phyloP scores from a whole-genome alignment of 2,113 vertebrate genomes.

The Ploceus nigricollis region DNA sequence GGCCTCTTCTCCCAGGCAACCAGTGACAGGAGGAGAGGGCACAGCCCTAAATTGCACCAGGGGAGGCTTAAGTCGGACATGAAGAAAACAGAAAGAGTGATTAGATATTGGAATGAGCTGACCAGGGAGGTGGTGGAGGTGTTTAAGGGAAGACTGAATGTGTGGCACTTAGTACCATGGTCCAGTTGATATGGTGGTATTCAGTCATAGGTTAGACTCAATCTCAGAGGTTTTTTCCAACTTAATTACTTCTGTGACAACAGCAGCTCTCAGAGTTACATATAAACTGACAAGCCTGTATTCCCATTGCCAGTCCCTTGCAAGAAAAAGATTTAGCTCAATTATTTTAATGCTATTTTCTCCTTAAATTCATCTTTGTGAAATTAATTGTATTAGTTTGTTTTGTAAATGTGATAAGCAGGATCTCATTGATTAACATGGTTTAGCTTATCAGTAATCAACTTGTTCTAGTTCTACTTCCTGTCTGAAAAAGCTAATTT shows the following conservation, averaged over 20 bases:
- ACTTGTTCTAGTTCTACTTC: background rate
- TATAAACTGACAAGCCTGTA: background rate
- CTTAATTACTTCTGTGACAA: background rate
- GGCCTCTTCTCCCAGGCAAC: background rate
- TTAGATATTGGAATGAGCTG: background rate
- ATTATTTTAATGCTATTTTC: background rate
- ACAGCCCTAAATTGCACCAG: background rate
- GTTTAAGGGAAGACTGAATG: background rate
- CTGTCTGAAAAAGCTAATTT: background rate
- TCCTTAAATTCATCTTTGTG: background rate
- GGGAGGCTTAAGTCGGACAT: background rate
- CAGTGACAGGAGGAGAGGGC: background rate
- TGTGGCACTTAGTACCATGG: background rate
- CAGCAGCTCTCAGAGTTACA: background rate
- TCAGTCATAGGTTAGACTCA: rapidly evolving
- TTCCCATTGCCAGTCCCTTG: background rate
- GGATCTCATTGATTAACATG: background rate
- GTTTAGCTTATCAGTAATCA: background rate
- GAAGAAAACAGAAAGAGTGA: background rate
- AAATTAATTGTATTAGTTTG: background rate
- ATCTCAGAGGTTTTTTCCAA: background rate
- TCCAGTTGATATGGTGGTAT: background rate
- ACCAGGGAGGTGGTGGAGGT: background rate
- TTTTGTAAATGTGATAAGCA: background rate
- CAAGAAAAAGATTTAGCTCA: background rate